phyloP scores from a whole-genome alignment of 2,797 vertebrate species.

The Urophycis tenuis region DNA sequence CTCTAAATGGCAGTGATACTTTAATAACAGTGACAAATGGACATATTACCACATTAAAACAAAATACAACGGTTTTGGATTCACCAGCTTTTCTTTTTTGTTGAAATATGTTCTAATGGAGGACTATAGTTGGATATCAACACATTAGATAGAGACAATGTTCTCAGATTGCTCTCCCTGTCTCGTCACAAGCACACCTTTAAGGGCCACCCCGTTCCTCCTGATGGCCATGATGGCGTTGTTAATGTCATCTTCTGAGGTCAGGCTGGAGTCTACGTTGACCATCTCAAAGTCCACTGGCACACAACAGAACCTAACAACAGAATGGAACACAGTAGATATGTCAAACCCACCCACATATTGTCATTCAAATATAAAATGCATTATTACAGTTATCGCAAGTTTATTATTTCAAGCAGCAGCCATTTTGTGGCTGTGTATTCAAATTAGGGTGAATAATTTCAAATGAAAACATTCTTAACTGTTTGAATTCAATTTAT shows the following conservation, averaged over 20 bases:
- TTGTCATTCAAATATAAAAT: neutral
- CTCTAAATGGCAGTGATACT: too few relatives aligned
- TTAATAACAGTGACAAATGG: too few relatives aligned
- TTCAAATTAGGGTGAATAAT: neutral
- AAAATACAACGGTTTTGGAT: too few relatives aligned
- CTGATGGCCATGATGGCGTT: conserved; percentile 80
- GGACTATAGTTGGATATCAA: neutral
- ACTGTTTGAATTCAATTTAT: neutral
- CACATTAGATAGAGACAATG: too few relatives aligned
- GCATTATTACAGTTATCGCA: neutral
- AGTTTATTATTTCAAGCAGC: neutral
- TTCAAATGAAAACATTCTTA: neutral
- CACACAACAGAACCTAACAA: conserved; percentile 76
- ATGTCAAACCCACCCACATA: neutral
- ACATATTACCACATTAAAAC: too few relatives aligned
- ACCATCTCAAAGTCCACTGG: conserved; percentile 85
- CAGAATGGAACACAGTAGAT: neutral
- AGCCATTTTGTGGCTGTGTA: neutral
- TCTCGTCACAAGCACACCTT: conserved; percentile 60
- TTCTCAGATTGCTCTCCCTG: too few relatives aligned
- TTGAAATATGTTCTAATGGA: neutral
- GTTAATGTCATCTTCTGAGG: conserved; percentile 72
- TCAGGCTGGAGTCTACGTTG: conserved; percentile 66
- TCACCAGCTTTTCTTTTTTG: neutral
- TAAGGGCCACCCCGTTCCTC: conserved; percentile 81